A percentile compares a stretch with the other conserved stretches of the same genome.
phyloP scores from a whole-genome alignment of 2,888 invertebrate genomes.

The Pachydiplax longipennis region DNA sequence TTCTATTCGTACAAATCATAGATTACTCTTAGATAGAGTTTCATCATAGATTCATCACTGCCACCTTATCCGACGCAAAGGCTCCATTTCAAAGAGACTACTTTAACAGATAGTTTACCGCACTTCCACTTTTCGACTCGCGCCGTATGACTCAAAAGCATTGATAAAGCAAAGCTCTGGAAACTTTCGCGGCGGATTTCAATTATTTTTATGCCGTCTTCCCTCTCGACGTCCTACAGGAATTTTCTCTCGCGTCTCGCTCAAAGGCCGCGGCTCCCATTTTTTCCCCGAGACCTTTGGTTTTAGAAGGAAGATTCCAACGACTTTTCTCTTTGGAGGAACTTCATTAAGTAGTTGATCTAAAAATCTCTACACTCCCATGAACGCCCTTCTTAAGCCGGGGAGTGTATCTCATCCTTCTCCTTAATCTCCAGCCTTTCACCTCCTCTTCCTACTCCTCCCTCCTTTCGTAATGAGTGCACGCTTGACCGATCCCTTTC shows the following conservation, averaged over 20 bases:
- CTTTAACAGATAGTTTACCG: too few species aligned
- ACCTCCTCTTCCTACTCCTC: not conserved
- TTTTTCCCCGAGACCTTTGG: too few species aligned
- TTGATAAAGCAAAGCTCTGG: too few species aligned
- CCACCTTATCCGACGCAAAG: too few species aligned
- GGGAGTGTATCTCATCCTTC: not conserved
- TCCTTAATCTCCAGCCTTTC: not conserved
- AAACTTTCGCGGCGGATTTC: not conserved
- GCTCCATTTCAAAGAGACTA: too few species aligned
- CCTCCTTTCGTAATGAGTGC: not conserved
- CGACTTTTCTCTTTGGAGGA: not conserved
- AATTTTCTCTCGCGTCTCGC: too few species aligned
- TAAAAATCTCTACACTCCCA: not conserved
- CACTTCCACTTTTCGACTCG: too few species aligned
- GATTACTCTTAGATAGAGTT: too few species aligned
- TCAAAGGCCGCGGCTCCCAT: too few species aligned
- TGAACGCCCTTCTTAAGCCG: not conserved
- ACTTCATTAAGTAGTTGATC: not conserved
- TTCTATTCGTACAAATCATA: too few species aligned
- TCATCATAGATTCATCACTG: too few species aligned
- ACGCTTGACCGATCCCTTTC: not conserved
- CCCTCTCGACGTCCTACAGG: not conserved
- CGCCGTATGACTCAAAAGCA: too few species aligned
- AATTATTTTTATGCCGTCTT: not conserved
- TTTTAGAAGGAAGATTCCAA: not conserved